Evolutionary conservation across 2,113 vertebrate species (phyloP), one percentile per base, ranked within the genome.

Genomic region (Python bivittatus): DNA sequence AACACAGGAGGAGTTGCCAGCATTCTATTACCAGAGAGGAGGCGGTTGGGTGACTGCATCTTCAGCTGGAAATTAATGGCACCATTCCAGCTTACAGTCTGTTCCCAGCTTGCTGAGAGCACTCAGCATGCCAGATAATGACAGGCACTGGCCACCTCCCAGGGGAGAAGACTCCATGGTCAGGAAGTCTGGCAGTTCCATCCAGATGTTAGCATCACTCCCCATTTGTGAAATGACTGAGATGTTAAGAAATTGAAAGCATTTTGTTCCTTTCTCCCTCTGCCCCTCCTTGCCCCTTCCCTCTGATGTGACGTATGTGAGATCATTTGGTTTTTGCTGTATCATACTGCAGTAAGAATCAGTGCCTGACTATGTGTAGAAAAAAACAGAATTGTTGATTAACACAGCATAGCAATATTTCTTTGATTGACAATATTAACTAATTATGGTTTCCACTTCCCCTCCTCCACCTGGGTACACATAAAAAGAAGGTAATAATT

Each of bases 11-110:
- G 95, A 94, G 95, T 94, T 97, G 96, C 96, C 95, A 95, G 96
- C 89, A 0, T 96, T 94, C 95, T 97, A 96, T 96, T 96, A 96
- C 96, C 95, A 96, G 95, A 95, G 96, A 96, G 95, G 94, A 97
- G 91, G 93, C 96, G 96, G 95, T 95, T 96, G 96, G 96, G 94
- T 95, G 96, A 96, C 96, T 95, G 96, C 96, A 96, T 97, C 95
- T 95, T 95, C 90, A 0, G 89, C 93, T 96, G 95, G 94, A 93
- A 96, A 95, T 88, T 60, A 90, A 95, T 94, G 97, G 96, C 96
- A 95, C 1, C 0, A 3, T 58, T 95, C 95, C 96, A 97, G 96
- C 88, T 90, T 72, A n/a, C 94, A 93, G 95, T 93, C 86, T 53
- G 94, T 60, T 94, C 90, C 91, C 95, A 94, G 93, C 86, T 85